Evolutionary conservation across 2,797 vertebrate species (phyloP).

Genomic region (Chloroceryle inda): DNA sequence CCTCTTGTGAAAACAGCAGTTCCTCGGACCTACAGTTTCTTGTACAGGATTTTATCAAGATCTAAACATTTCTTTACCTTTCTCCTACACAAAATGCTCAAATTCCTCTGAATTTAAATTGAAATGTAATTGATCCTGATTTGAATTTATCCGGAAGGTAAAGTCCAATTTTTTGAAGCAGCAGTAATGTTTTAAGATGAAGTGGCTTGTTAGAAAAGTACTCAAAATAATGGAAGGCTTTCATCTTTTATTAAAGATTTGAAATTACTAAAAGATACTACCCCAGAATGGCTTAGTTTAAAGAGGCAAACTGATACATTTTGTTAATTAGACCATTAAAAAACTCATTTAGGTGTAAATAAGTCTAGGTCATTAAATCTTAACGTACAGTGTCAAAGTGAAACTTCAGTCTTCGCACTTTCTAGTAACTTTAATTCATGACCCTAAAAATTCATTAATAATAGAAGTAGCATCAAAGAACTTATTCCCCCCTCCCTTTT

Average conservation of each 20-base stretch:
- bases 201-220: background rate
- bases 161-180: background rate
- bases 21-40: background rate
- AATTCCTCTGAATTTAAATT: background rate
- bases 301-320: conserved; percentile 75
- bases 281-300: conserved; percentile 58
- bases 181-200: background rate
- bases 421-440: conserved; percentile 14
- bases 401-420: conserved; percentile 29
- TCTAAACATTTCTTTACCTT: background rate
- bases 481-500: background rate
- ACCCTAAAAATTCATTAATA: conserved; percentile 63
- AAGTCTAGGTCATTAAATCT: conserved; percentile 73
- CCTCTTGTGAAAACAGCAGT: background rate
- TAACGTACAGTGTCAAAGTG: conserved; percentile 56
- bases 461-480: conserved; percentile 37
- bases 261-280: conserved; percentile 60
- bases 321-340: conserved; percentile 80
- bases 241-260: conserved; percentile 76
- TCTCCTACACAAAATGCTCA: background rate
- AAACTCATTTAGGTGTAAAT: conserved; percentile 81
- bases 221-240: conserved; percentile 58
- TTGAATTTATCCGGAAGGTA: background rate
- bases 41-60: background rate
- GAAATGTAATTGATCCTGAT: background rate